phyloP scores from a whole-genome alignment of 1,140 invertebrate species.

The Platorchestia sp. region DNA sequence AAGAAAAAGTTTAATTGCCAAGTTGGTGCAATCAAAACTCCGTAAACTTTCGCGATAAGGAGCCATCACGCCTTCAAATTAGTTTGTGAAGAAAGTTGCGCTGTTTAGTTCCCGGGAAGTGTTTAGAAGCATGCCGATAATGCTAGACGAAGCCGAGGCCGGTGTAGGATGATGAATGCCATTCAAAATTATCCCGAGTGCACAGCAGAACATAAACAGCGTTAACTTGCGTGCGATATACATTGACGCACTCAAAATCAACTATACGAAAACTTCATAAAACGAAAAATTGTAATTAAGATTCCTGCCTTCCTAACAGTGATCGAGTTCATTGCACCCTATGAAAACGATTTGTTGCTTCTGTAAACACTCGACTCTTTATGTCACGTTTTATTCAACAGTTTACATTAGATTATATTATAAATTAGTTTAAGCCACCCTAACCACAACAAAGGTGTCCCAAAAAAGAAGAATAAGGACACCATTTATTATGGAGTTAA shows the following conservation, averaged over 20 bases:
- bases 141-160: background rate
- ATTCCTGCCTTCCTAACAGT: background rate
- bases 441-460: too few relatives aligned
- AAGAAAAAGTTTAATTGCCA: background rate
- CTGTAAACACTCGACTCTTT: too few relatives aligned
- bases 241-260: background rate
- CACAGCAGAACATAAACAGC: background rate
- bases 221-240: background rate
- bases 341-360: too few relatives aligned
- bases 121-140: background rate
- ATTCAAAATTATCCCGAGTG: background rate
- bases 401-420: too few relatives aligned
- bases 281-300: background rate
- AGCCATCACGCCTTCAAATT: background rate
- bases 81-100: constrained; percentile 22
- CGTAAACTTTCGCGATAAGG: background rate
- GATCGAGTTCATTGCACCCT: too few relatives aligned
- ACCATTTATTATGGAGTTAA: too few relatives aligned
- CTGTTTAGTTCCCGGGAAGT: background rate
- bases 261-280: background rate
- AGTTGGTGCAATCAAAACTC: background rate
- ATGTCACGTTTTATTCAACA: too few relatives aligned
- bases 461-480: too few relatives aligned
- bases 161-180: background rate
- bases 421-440: too few relatives aligned